A percentile compares a stretch with the other conserved stretches of the same genome.
Evolutionary conservation across 2,888 invertebrate species (phyloP).

Genomic region (Stictocephala bisonia): DNA sequence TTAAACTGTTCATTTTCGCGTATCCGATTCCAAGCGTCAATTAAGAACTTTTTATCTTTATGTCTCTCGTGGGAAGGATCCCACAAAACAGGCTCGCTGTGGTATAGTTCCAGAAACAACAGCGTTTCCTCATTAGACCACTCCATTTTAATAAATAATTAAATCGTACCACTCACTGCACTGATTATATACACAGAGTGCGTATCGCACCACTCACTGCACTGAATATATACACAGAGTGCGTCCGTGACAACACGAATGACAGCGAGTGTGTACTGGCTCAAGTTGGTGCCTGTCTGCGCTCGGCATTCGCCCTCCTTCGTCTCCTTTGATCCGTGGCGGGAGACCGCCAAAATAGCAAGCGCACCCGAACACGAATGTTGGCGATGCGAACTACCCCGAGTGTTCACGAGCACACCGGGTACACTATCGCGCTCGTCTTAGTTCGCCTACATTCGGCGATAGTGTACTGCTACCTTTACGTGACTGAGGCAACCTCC

Average conservation of each 20-base stretch:
- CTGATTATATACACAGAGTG: too few species aligned
- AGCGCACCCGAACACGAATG: background rate
- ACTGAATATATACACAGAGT: background rate
- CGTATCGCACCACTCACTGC: too few species aligned
- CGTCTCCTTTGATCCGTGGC: constrained; percentile 8
- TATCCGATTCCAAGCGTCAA: background rate
- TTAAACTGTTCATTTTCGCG: background rate
- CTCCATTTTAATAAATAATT: background rate
- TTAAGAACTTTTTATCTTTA: too few species aligned
- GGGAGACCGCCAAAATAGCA: background rate
- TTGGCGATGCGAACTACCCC: constrained; percentile 5
- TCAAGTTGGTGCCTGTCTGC: constrained; percentile 6
- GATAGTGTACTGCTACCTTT: constrained; percentile 2
- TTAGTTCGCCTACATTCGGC: constrained; percentile 13
- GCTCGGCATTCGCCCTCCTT: background rate
- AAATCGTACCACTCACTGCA: background rate
- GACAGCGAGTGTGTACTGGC: constrained; percentile 3
- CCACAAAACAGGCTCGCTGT: constrained; percentile 15
- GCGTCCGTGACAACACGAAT: background rate
- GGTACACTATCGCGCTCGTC: too few species aligned
- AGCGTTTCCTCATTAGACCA: too few species aligned
- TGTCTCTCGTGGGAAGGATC: background rate
- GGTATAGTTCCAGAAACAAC: background rate
- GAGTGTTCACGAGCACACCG: background rate
- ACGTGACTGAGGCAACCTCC: too few species aligned